A percentile compares a stretch with the other conserved stretches of the same genome.
Evolutionary conservation across 2,888 invertebrate genomes (phyloP).

Genomic region (Tetanocera ferruginea): DNA sequence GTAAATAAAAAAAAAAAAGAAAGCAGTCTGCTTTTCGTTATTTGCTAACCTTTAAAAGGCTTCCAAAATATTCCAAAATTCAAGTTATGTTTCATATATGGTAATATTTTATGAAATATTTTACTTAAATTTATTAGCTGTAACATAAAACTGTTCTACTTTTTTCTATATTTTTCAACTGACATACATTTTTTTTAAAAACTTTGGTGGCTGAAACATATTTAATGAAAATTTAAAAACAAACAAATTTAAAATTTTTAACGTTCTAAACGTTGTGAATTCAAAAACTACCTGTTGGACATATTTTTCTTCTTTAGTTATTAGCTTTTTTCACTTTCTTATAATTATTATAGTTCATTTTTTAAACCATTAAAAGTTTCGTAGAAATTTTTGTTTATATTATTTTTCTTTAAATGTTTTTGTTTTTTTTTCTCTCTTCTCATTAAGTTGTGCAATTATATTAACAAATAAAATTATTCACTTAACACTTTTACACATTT

Average conservation of each 20-base stretch:
- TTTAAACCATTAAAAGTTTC: slow-evolving; percentile 15
- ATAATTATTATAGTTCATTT: slow-evolving; percentile 10
- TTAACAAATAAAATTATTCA: background rate
- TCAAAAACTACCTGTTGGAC: slow-evolving; percentile 7
- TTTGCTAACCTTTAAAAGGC: slow-evolving; percentile 43
- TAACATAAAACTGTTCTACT: slow-evolving; percentile 42
- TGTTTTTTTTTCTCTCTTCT: slow-evolving; percentile 6
- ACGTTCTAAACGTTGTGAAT: slow-evolving; percentile 38
- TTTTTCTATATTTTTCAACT: slow-evolving; percentile 30
- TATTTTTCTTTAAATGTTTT: slow-evolving; percentile 17
- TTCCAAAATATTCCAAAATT: slow-evolving; percentile 57
- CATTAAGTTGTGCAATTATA: slow-evolving; percentile 37
- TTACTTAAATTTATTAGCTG: slow-evolving; percentile 45
- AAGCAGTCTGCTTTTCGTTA: background rate
- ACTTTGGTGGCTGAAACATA: background rate
- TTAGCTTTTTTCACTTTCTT: slow-evolving; percentile 14
- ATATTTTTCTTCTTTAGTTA: slow-evolving; percentile 14
- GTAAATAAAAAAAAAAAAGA: background rate
- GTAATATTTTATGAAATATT: slow-evolving; percentile 45
- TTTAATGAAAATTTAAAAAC: slow-evolving; percentile 5
- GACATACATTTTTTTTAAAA: slow-evolving; percentile 34
- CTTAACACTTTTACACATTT: slow-evolving; percentile 10
- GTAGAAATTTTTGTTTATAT: slow-evolving; percentile 40
- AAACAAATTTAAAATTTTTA: background rate
- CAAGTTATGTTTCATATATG: slow-evolving; percentile 43